These are phyloP conservation scores for Macroglossus sobrinus DNA, from an alignment of 2,113 vertebrate species.

Conservation along the genomic window DNA sequence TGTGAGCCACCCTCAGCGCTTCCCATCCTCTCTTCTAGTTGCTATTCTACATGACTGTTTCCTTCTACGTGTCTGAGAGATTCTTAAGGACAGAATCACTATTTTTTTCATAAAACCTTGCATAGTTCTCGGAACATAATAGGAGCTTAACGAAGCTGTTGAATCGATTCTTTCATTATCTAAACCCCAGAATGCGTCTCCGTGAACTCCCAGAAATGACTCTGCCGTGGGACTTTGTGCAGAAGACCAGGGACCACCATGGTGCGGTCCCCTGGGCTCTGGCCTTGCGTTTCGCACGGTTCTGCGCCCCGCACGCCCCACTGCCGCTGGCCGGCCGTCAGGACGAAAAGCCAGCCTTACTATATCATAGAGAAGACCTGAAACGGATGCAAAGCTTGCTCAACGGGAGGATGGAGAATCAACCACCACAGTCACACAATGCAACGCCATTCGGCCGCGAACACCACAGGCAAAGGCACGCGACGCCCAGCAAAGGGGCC, in stretches of 20 bases:
- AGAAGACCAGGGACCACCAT: neutral
- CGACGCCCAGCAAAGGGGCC: neutral
- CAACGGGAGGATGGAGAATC: neutral
- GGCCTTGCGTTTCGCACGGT: neutral
- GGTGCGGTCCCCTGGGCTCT: neutral
- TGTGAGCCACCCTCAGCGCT: neutral
- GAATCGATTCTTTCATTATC: neutral
- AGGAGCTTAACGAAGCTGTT: neutral
- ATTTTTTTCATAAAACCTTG: neutral
- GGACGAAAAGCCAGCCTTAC: neutral
- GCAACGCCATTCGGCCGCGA: neutral
- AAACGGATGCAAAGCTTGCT: neutral
- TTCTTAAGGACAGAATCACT: neutral
- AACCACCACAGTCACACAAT: neutral
- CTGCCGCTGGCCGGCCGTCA: neutral
- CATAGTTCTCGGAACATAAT: neutral
- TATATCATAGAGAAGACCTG: too few relatives aligned
- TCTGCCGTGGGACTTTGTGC: neutral
- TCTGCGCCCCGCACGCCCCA: neutral
- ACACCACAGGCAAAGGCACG: neutral
- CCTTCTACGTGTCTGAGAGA: neutral
- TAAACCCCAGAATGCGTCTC: neutral
- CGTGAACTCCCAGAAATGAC: neutral
- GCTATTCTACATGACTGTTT: neutral
- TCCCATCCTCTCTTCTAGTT: neutral